Percentiles rank a stretch among this genome's conserved stretches.
phyloP scores from a whole-genome alignment of 2,888 invertebrate species.

The Myopa testacea region DNA sequence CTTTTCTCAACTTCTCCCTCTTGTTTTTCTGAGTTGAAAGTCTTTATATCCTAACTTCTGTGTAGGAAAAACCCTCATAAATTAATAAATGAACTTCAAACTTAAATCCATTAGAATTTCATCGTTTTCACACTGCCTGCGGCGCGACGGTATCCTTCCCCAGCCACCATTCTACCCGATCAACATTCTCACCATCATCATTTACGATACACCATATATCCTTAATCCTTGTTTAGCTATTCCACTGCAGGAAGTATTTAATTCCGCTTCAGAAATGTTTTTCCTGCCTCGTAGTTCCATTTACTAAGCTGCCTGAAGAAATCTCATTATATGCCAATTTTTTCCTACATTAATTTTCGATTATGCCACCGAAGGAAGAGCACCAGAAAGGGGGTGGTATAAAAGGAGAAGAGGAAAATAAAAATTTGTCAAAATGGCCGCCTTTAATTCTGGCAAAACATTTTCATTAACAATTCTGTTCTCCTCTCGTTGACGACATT shows the following conservation, averaged over 20 bases:
- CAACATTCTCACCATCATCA: too few species aligned
- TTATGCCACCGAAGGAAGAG: slow-evolving; percentile 5
- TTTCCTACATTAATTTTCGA: slow-evolving; percentile 37
- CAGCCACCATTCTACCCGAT: too few species aligned
- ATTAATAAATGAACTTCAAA: not conserved
- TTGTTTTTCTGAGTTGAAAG: not conserved
- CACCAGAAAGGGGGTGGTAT: too few species aligned
- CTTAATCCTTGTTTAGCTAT: not conserved
- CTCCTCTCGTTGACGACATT: slow-evolving; percentile 30
- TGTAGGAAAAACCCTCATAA: not conserved
- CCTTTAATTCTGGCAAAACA: not conserved
- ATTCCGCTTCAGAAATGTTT: not conserved
- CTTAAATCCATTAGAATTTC: not conserved
- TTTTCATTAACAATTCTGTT: slow-evolving; percentile 10
- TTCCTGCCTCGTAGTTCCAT: not conserved
- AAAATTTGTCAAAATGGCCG: not conserved
- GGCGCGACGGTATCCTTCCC: not conserved
- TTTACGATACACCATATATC: not conserved
- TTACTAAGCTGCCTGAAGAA: slow-evolving; percentile 34
- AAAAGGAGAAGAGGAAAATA: not conserved
- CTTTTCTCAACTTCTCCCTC: not conserved
- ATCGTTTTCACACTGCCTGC: not conserved
- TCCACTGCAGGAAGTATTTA: not conserved
- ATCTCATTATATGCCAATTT: slow-evolving; percentile 41
- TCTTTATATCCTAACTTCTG: not conserved